A percentile compares a stretch with the other conserved stretches of the same genome.
Evolutionary conservation across 2,797 vertebrate genomes (phyloP).

Genomic region (Coregonus ussuriensis): DNA sequence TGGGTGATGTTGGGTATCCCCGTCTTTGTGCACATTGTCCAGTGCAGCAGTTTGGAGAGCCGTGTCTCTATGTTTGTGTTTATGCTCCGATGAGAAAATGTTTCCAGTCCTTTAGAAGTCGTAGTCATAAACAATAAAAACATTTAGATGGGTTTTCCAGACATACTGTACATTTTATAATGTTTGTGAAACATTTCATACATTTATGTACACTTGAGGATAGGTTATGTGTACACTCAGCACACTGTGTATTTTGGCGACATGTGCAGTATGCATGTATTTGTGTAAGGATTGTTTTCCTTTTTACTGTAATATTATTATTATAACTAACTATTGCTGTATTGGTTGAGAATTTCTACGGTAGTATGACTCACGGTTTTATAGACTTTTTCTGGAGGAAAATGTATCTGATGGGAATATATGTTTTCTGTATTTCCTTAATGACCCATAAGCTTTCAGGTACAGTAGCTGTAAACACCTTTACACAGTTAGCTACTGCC

Average conservation of each 20-base stretch:
- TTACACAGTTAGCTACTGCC: neutral
- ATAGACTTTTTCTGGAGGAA: neutral
- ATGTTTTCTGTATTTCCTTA: too few relatives aligned
- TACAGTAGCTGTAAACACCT: neutral
- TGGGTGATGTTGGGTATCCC: conserved; percentile 7
- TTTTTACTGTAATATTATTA: neutral
- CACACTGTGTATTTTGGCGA: neutral
- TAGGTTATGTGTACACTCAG: neutral
- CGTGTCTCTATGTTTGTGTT: conserved; percentile 20
- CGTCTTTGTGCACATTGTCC: conserved; percentile 17
- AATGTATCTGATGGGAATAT: too few relatives aligned
- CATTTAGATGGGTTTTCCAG: neutral
- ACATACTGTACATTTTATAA: neutral
- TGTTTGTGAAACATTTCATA: neutral
- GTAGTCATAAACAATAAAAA: neutral
- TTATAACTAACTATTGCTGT: neutral
- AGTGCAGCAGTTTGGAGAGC: conserved; percentile 39
- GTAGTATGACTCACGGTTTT: neutral
- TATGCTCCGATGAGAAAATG: neutral
- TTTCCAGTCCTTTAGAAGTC: neutral
- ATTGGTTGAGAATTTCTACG: neutral
- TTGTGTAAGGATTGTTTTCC: neutral
- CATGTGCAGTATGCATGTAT: neutral
- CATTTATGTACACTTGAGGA: neutral
- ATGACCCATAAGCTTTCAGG: too few relatives aligned